Base-by-base conservation (phyloP, 2,797 vertebrate species). In the Enteromius radiatus region DNA sequence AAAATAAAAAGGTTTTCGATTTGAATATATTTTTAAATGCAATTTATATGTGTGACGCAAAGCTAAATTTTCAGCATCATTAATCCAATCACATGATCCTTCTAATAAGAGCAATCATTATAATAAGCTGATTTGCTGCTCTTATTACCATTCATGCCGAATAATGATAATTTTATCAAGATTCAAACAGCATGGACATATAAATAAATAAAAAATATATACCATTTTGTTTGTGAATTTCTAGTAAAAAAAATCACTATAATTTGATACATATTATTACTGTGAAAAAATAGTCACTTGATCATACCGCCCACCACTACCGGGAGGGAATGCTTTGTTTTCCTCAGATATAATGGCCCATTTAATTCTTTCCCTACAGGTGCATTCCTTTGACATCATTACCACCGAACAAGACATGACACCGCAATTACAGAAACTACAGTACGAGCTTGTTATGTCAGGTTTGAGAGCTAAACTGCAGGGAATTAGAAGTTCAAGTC, bases 361-460 rank as follows among this genome's bases (percentile, higher is more conserved):
- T 15, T 19, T n/a, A 17, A 69, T 59, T 61, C 5, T 47, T 59
- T 21, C 52, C 73, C 81, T 83, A 47, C 49, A 83, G 81, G 52
- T 77, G 81, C 64, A 83, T 83, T 83, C 64, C 52, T 26, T 49
- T 77, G 38, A 70, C 52, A 45, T 63, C 38, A 69, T 69, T 61
- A 59, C 17, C 65, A 61, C 7, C 1, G 21, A 76, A 15, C 78
- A 76, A 68, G 49, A 81, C 73, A 52, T 77, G 71, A 77, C 64
- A 52, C 28, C 11, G 41, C 41, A 59, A 56, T 63, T 81, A 65
- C 26, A 81, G 26, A 21, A 77, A 36, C 23, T 43, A 63, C 52
- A 56, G 49, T 59, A 77, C 15, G 1, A 77, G 52, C 81, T 49
- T 77, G 73, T 77, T 69, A 77, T 83, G 74, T 83, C 74, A 76